phyloP scores from a whole-genome alignment of 1,140 invertebrate species.

The Pectinophora gossypiella region DNA sequence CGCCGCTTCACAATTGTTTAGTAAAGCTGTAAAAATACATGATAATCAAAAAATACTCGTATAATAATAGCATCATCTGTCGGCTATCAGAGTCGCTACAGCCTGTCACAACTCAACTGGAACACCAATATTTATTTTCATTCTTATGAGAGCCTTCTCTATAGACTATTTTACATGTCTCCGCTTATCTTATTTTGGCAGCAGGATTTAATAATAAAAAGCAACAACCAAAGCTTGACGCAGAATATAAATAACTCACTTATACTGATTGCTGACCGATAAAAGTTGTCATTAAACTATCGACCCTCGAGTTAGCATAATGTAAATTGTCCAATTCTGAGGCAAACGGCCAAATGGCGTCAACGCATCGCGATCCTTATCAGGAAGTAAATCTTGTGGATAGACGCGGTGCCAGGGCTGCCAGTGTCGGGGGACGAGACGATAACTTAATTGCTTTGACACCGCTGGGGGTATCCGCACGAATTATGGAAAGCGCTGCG shows the following conservation, averaged over 20 bases:
- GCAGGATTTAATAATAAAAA: constrained; percentile 43
- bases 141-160: background rate
- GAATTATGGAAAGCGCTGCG: constrained; percentile 30
- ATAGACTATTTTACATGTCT: background rate
- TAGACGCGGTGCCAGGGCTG: constrained; percentile 26
- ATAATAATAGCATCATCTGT: too few relatives aligned
- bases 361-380: constrained; percentile 63
- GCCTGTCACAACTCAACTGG: background rate
- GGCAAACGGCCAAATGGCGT: constrained; percentile 62
- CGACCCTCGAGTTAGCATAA: constrained; percentile 37
- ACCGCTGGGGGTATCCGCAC: constrained; percentile 29
- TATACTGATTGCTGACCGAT: constrained; percentile 45
- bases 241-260: constrained; percentile 61
- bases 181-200: constrained; percentile 31
- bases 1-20: too few relatives aligned
- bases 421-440: constrained; percentile 31
- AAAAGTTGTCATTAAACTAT: constrained; percentile 58
- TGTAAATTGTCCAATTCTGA: constrained; percentile 64
- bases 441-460: constrained; percentile 60
- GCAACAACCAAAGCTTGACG: constrained; percentile 22
- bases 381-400: constrained; percentile 54
- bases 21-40: too few relatives aligned
- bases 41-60: too few relatives aligned
- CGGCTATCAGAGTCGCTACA: too few relatives aligned
- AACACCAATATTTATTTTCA: background rate